Conservation (phyloP, 2,888 invertebrate species). For the Ptychoptera albimana region DNA sequence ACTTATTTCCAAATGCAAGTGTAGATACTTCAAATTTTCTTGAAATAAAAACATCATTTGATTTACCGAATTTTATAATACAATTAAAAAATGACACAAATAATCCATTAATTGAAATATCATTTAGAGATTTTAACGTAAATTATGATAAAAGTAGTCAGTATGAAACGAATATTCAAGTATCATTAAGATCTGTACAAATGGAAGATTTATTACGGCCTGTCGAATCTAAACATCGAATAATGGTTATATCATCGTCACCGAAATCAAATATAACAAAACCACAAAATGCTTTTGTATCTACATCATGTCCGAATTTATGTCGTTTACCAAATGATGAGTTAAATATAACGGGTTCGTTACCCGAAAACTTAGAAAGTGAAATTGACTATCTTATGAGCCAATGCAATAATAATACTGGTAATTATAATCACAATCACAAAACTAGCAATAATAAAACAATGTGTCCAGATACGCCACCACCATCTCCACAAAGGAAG, state of each 20-base stretch:
- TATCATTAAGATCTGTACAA: slow-evolving; percentile 66
- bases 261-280: slow-evolving; percentile 9
- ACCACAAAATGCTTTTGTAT: slow-evolving; percentile 41
- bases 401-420: slow-evolving; percentile 11
- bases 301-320: slow-evolving; percentile 70
- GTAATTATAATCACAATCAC: neutral
- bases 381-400: slow-evolving; percentile 22
- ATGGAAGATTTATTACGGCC: slow-evolving; percentile 82
- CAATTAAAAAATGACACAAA: slow-evolving; percentile 60
- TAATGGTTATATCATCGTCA: slow-evolving; percentile 58
- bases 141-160: slow-evolving; percentile 50
- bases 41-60: slow-evolving; percentile 41
- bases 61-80: slow-evolving; percentile 47
- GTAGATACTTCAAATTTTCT: slow-evolving; percentile 10
- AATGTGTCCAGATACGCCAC: slow-evolving; percentile 38
- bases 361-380: slow-evolving; percentile 42
- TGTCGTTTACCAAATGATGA: slow-evolving; percentile 18
- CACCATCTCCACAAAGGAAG: slow-evolving; percentile 40
- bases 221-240: slow-evolving; percentile 61
- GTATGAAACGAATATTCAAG: slow-evolving; percentile 58
- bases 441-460: slow-evolving; percentile 14
- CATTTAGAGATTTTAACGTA: slow-evolving; percentile 67
- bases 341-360: slow-evolving; percentile 28
- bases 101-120: slow-evolving; percentile 68
- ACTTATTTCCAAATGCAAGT: neutral